phyloP scores from a whole-genome alignment of 1,140 invertebrate species.

The Octopus sinensis region DNA sequence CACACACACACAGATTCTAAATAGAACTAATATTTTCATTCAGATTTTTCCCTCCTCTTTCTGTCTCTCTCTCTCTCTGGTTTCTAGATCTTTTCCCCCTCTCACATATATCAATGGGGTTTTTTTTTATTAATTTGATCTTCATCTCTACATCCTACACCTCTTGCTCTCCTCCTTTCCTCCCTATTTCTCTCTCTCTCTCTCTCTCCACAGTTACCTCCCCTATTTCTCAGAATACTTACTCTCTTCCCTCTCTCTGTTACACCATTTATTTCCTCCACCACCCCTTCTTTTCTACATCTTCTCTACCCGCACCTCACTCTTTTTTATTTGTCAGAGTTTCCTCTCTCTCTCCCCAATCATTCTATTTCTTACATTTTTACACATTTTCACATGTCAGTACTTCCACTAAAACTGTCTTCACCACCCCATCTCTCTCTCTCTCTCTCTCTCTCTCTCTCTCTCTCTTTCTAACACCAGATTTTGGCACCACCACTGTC shows the following conservation, averaged over 20 bases:
- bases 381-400: too few relatives aligned
- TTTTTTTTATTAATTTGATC: background rate
- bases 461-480: too few relatives aligned
- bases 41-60: background rate
- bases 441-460: background rate
- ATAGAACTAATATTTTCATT: background rate
- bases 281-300: background rate
- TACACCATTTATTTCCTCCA: background rate
- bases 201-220: background rate
- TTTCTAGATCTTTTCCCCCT: background rate
- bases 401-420: too few relatives aligned
- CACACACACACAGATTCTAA: background rate
- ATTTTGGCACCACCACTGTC: too few relatives aligned
- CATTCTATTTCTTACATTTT: background rate
- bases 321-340: background rate
- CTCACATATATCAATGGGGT: background rate
- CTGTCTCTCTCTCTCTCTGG: background rate
- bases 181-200: slow-evolving; percentile 15
- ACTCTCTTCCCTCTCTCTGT: background rate
- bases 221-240: background rate
- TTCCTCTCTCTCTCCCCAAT: background rate
- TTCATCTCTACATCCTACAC: background rate
- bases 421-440: background rate
- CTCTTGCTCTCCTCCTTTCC: slow-evolving; percentile 5
- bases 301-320: background rate